Evolutionary conservation across 2,888 invertebrate species (phyloP), one percentile per base, ranked within the genome.

Genomic region (Amorpha juglandis): DNA sequence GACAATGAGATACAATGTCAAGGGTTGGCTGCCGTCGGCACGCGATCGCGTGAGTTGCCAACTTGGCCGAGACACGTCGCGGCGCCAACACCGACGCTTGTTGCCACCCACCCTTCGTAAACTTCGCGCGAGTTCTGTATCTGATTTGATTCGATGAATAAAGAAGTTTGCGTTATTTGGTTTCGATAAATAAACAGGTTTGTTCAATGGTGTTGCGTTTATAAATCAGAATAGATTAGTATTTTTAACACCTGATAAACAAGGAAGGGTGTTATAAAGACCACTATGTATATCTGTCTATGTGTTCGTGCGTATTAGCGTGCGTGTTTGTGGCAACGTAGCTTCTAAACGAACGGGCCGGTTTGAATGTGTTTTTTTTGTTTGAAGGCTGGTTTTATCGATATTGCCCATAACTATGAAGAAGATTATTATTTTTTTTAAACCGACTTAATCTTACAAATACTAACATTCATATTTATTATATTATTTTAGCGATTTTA

Each of bases 11-110:
- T 62, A 33, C 62, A 52, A 65, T 62, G 62, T 62, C 51, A 65
- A 50, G 50, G 42, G 62, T 27, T 52, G 42, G 27, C 4, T 27
- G 27, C 27, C 7, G 45, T 12, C 16, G 16, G 42, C 65, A 65
- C 65, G 65, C 65, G 65, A 65, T 65, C 65, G 65, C 65, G 65
- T 65, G 65, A 7, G 42, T 14, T 45, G 45, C 38, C 50, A 62
- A 65, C 38, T 65, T 65, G 50, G 50, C 50, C 16, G 42, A 53
- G 35, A 35, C 9, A 19, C 35, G n/a, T 50, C 16, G 50, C 51
- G 62, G 45, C 62, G 62, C 62, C 58, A 58, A 42, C n/a, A 42
- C n/a, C 38, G 11, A 16, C 38, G 42, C 58, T 38, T 58, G 58
- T 58, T 58, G 21, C 38, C 58, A 21, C 58, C 19, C 12, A 11